Evolutionary conservation across 2,888 invertebrate genomes (phyloP).

Genomic region (Oeneis ivallda): DNA sequence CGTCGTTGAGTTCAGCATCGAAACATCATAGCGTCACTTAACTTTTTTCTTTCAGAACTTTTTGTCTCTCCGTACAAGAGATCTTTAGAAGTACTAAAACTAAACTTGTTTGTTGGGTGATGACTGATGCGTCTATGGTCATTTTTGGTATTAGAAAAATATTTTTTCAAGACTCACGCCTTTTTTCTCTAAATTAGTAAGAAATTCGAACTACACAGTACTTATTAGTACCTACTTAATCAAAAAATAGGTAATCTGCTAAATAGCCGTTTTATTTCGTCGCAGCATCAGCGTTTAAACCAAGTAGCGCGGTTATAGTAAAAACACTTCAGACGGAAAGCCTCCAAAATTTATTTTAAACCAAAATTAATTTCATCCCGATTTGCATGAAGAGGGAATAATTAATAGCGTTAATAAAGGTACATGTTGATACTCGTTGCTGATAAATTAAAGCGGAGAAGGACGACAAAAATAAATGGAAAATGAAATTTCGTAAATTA

Average conservation of each 20-base stretch:
- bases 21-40: background rate
- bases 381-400: slow-evolving; percentile 24
- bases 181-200: too few relatives aligned
- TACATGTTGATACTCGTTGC: slow-evolving; percentile 20
- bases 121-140: too few relatives aligned
- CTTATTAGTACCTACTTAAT: too few relatives aligned
- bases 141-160: too few relatives aligned
- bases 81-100: too few relatives aligned
- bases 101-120: too few relatives aligned
- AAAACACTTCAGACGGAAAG: background rate
- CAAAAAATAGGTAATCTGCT: too few relatives aligned
- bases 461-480: slow-evolving; percentile 23
- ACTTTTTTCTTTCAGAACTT: too few relatives aligned
- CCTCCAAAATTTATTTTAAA: slow-evolving; percentile 25
- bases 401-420: slow-evolving; percentile 27
- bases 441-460: slow-evolving; percentile 41
- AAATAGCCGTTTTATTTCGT: background rate
- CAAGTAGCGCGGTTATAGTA: background rate
- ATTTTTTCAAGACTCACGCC: too few relatives aligned
- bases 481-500: slow-evolving; percentile 17
- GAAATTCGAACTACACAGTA: too few relatives aligned
- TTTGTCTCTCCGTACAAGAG: too few relatives aligned
- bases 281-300: background rate
- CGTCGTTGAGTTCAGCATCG: background rate
- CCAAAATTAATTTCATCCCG: slow-evolving; percentile 29